These are phyloP conservation scores for Clarias macrocephalus DNA, from an alignment of 2,113 vertebrate species.

Conservation along the genomic window DNA sequence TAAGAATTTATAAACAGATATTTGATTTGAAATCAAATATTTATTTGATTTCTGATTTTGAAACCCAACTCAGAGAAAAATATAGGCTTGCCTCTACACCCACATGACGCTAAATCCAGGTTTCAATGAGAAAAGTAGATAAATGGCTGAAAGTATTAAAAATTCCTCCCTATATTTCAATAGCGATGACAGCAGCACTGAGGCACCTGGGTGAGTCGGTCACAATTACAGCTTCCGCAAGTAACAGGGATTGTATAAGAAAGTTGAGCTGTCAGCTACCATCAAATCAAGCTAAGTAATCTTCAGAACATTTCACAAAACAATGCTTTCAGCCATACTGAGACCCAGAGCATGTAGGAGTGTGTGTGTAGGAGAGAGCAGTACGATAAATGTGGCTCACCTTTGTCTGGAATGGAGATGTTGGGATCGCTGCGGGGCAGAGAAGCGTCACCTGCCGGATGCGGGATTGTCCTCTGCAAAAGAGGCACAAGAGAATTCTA, in stretches of 20 bases:
- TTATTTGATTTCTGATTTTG: background rate
- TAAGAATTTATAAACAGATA: slow-evolving; percentile 48
- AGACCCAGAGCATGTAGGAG: background rate
- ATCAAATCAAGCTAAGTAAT: slow-evolving; percentile 16
- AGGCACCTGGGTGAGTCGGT: background rate
- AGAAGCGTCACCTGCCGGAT: slow-evolving; percentile 85
- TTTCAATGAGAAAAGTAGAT: slow-evolving; percentile 27
- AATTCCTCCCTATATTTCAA: background rate
- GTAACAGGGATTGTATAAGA: background rate
- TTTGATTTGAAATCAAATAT: slow-evolving; percentile 6
- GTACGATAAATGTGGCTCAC: slow-evolving; percentile 63
- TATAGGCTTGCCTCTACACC: background rate
- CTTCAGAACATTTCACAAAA: background rate
- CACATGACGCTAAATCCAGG: background rate
- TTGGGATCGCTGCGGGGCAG: slow-evolving; percentile 91
- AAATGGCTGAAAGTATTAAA: slow-evolving; percentile 3
- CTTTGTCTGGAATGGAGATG: slow-evolving; percentile 90
- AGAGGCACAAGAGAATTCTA: background rate
- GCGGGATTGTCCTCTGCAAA: slow-evolving; percentile 83
- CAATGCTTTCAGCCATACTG: slow-evolving; percentile 3
- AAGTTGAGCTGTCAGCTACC: slow-evolving; percentile 18
- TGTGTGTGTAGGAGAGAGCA: background rate
- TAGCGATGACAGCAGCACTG: slow-evolving; percentile 5
- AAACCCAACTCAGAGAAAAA: slow-evolving; percentile 5
- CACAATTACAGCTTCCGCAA: background rate